Percentiles rank a stretch among this genome's conserved stretches.
phyloP scores from a whole-genome alignment of 2,113 vertebrate species.

The Sylvia atricapilla region DNA sequence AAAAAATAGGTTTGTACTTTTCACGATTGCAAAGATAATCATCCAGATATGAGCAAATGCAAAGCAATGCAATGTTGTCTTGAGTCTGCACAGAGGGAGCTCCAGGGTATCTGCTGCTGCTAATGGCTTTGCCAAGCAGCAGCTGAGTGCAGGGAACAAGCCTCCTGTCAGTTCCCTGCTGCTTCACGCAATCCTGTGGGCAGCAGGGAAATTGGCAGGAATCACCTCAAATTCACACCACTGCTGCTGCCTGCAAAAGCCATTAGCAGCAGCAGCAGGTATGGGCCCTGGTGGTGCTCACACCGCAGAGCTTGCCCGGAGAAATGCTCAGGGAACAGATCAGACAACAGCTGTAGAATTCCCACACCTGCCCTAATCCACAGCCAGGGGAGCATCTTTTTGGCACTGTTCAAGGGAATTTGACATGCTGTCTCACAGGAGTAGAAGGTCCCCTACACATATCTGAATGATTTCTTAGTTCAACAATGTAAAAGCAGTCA shows the following conservation, averaged over 20 bases:
- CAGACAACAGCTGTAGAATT: not conserved
- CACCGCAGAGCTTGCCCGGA: not conserved
- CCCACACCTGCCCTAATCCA: not conserved
- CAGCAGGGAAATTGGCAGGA: not conserved
- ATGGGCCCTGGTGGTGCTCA: not conserved
- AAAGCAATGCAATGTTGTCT: not conserved
- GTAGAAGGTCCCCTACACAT: not conserved
- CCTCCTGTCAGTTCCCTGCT: not conserved
- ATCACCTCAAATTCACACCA: not conserved
- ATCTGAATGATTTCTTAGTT: not conserved
- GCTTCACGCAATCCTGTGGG: not conserved
- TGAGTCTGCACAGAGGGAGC: not conserved
- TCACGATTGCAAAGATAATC: not conserved
- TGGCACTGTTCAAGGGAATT: not conserved
- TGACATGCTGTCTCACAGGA: not conserved
- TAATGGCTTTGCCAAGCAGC: slow-evolving; percentile 1
- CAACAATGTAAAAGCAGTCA: not conserved
- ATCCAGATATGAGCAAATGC: not conserved
- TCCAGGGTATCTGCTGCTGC: not conserved
- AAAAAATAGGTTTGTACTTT: not conserved
- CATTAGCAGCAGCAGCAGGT: slow-evolving; percentile 14
- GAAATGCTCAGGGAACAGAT: not conserved
- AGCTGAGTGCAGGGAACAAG: not conserved
- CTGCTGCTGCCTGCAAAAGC: not conserved
- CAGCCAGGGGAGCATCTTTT: not conserved